Percentiles rank a stretch among this genome's conserved stretches.
Evolutionary conservation across 2,888 invertebrate genomes (phyloP).

Genomic region (Ecdyonurus torrentis): DNA sequence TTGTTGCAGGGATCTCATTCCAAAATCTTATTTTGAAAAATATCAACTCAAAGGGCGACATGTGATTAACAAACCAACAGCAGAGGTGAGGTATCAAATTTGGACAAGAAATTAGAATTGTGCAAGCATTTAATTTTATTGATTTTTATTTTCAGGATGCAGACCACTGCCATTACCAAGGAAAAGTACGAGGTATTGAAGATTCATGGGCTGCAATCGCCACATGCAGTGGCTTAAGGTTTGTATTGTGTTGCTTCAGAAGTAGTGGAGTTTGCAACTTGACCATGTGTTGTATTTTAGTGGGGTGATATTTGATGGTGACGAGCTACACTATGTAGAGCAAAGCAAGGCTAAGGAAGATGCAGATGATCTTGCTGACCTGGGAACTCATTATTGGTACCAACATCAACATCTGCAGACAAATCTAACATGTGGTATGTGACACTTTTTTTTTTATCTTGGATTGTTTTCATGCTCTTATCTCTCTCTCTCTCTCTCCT

Average conservation of each 20-base stretch:
- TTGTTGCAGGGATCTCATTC: constrained; percentile 39
- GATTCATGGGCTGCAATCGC: constrained; percentile 72
- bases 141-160: constrained; percentile 38
- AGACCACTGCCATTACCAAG: constrained; percentile 61
- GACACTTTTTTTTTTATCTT: too few relatives aligned
- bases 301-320: constrained; percentile 66
- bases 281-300: constrained; percentile 33
- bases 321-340: constrained; percentile 55
- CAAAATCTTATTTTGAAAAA: constrained; percentile 45
- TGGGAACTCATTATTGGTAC: constrained; percentile 43
- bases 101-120: constrained; percentile 4
- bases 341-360: constrained; percentile 18
- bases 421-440: constrained; percentile 40
- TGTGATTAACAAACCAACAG: constrained; percentile 35
- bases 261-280: neutral
- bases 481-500: too few relatives aligned
- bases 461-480: too few relatives aligned
- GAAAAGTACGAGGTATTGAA: constrained; percentile 47
- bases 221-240: constrained; percentile 49
- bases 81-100: constrained; percentile 28
- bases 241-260: constrained; percentile 11
- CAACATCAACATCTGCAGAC: constrained; percentile 42
- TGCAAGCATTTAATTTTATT: constrained; percentile 2
- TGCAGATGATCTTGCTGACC: constrained; percentile 22
- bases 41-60: constrained; percentile 39